Evolutionary conservation across 2,888 invertebrate genomes (phyloP).

Genomic region (Sussaba pulchella): DNA sequence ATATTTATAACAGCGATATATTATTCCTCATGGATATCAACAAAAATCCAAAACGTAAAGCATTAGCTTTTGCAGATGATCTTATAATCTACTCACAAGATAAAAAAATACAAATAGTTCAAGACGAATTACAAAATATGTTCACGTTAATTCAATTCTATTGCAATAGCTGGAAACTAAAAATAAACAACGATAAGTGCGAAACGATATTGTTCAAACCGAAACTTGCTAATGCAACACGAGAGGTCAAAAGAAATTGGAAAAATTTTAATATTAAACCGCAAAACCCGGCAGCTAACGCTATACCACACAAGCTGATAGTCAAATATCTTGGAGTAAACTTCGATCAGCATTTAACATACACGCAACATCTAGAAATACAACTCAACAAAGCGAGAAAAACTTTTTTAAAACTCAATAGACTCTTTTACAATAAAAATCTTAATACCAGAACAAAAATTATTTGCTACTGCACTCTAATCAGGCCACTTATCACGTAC

Average conservation of each 20-base stretch:
- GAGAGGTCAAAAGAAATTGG: conserved; percentile 33
- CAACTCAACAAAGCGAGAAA: conserved; percentile 50
- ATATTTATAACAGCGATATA: conserved; percentile 4
- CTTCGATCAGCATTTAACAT: conserved; percentile 46
- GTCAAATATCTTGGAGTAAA: conserved; percentile 57
- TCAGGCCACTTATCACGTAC: conserved; percentile 59
- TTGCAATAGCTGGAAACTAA: neutral
- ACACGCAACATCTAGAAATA: conserved; percentile 30
- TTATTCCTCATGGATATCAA: neutral
- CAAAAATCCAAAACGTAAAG: neutral
- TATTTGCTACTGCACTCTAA: conserved; percentile 46
- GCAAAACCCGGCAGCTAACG: neutral
- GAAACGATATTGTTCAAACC: no score
- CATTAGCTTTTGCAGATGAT: neutral
- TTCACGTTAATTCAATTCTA: conserved; percentile 46
- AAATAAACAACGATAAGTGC: neutral
- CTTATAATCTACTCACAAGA: no score
- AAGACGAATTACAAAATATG: conserved; percentile 56
- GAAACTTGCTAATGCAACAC: neutral
- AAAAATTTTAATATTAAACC: conserved; percentile 41
- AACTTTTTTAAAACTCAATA: conserved; percentile 11
- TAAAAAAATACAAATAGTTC: neutral
- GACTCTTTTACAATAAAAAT: conserved; percentile 47
- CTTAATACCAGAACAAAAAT: conserved; percentile 47
- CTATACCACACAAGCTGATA: conserved; percentile 14